Conservation (phyloP, 2,113 vertebrate species). For the Saiga tatarica region DNA sequence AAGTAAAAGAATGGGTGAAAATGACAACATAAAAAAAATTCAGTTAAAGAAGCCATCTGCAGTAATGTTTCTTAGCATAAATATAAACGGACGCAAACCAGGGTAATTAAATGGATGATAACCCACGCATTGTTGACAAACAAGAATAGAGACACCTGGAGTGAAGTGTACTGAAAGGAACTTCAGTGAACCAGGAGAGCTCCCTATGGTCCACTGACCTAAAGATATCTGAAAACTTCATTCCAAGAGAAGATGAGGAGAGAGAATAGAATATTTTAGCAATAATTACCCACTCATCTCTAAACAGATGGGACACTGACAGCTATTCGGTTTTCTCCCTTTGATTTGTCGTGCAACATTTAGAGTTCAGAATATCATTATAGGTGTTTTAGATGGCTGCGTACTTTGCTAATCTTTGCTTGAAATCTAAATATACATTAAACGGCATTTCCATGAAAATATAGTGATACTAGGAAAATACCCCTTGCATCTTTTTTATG, state of each 20-base stretch:
- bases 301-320: background rate
- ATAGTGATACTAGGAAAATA: background rate
- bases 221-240: background rate
- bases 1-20: background rate
- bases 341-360: background rate
- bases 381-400: background rate
- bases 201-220: background rate
- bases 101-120: background rate
- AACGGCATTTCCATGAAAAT: background rate
- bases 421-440: background rate
- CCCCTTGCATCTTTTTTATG: background rate
- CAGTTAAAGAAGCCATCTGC: background rate
- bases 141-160: background rate
- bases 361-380: background rate
- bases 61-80: background rate
- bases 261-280: background rate
- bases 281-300: background rate
- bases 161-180: background rate
- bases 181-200: background rate
- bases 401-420: background rate
- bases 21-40: background rate
- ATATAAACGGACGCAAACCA: background rate
- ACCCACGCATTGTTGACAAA: background rate
- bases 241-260: background rate
- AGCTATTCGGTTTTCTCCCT: background rate